Base-by-base conservation (phyloP, 2,113 vertebrate species). In the Tonatia bakeri region DNA sequence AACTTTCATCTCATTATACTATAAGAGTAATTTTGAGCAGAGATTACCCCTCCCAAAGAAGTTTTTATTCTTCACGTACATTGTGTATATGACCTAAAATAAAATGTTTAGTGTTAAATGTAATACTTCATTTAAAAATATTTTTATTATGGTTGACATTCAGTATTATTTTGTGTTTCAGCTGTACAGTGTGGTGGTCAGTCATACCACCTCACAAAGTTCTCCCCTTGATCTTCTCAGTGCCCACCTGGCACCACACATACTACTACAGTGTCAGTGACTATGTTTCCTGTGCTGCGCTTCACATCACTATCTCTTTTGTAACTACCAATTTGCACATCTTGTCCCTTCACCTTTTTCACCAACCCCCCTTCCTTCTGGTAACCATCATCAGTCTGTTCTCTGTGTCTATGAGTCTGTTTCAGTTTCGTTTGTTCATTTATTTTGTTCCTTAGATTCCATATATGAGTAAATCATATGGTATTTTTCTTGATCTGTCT, bases 51-150 rank as follows among this genome's bases (percentile, higher is more conserved):
- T 45, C 10, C 31, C 52, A 87, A 15, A 76, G 33, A 76, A 79
- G 22, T 72, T 90, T 94, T 76, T 69, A 26, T 77, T 88, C 81
- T 96, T 52, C 77, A 95, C 45, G 84, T 38, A 88, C 6, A 82
- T 4, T 72, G 7, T 80, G 13, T 40, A 26, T 75, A n/a, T 82
- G 54, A 8, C 50, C 50, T 88, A 36, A 90, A 72, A 79, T 81
- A 77, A 87, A 75, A 76, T 72, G 20, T 61, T 65, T 90, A 28
- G 38, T 85, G 83, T 22, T 56, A 72, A 95, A 77, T 77, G 75
- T 77, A 50, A n/a, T 50, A 77, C 19, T 20, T 50, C 9, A 31
- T 38, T 70, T 36, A 61, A 59, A 64, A 65, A 38, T 4, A 2
- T 76, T 75, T 76, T 76, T 76, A n/a, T 52, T 52, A 52, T 8